Percentiles rank a stretch among this genome's conserved stretches.
These are phyloP conservation scores for Heliconius nattereri DNA, from an alignment of 1,140 invertebrate species.

Conservation along the genomic window DNA sequence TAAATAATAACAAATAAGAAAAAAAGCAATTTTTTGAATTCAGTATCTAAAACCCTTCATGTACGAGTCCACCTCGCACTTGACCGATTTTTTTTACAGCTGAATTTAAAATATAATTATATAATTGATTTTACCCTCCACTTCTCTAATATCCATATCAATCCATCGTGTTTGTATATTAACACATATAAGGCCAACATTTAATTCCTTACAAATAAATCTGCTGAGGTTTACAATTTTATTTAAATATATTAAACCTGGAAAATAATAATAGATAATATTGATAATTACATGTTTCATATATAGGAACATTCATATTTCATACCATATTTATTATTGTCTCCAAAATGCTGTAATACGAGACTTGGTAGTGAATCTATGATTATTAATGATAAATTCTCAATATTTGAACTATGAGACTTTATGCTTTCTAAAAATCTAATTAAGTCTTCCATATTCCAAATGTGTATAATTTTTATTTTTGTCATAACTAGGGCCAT, in stretches of 20 bases:
- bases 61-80: too few relatives aligned
- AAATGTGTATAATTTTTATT: constrained; percentile 73
- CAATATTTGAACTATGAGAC: constrained; percentile 51
- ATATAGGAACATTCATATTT: neutral
- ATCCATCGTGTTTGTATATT: constrained; percentile 83
- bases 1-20: too few relatives aligned
- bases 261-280: constrained; percentile 24
- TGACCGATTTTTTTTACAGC: too few relatives aligned
- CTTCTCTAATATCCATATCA: constrained; percentile 67
- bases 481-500: constrained; percentile 71
- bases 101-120: neutral
- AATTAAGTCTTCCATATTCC: constrained; percentile 78
- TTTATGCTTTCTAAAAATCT: constrained; percentile 75
- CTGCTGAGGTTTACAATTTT: constrained; percentile 81
- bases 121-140: constrained; percentile 54
- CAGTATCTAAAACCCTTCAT: too few relatives aligned
- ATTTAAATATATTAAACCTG: constrained; percentile 80
- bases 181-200: constrained; percentile 81
- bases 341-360: constrained; percentile 75
- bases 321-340: constrained; percentile 73
- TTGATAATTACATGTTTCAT: constrained; percentile 30
- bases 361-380: constrained; percentile 84
- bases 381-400: constrained; percentile 80
- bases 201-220: constrained; percentile 79
- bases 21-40: too few relatives aligned